A percentile compares a stretch with the other conserved stretches of the same genome.
phyloP scores from a whole-genome alignment of 2,113 vertebrate species.

The Danio rerio region GRCz12tu NC_133189.1:39299501-39300000 shows the following conservation, averaged over 20 bases:
- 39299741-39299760: background rate
- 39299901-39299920: background rate
- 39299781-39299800: conserved; percentile 13
- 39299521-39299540: conserved; percentile 76
- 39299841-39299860: background rate
- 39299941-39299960: no score
- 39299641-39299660: conserved; percentile 97
- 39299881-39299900: no score
- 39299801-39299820: background rate
- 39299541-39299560: conserved; percentile 97
- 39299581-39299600: conserved; percentile 89
- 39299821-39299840: background rate
- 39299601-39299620: conserved; percentile 98
- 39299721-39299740: background rate
- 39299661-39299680: conserved; percentile 48
- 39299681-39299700: conserved; percentile 36
- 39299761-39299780: background rate
- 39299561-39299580: conserved; percentile 90
- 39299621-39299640: conserved; percentile 97
- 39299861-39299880: background rate
- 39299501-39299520: conserved; percentile 13
- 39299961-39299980: no score
- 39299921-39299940: background rate
- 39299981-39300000: no score
- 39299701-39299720: background rate